Evolutionary conservation across 1,140 invertebrate genomes (phyloP), one percentile per base, ranked within the genome.

Genomic region (Odontomachus brunneus): DNA sequence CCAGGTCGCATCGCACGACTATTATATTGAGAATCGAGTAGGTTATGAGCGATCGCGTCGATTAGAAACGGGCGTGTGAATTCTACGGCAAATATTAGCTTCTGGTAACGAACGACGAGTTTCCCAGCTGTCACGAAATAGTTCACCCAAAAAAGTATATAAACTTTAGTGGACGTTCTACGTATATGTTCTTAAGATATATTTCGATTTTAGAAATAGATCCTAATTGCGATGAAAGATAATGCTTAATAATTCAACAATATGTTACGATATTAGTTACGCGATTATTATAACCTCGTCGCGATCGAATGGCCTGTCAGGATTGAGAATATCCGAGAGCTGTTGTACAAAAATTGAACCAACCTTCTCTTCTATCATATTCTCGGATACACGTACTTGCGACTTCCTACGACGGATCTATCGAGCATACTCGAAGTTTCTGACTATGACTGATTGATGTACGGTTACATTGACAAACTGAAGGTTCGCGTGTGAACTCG

Each of bases 1-100:
- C 88, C 88, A 88, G 5, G 80, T 89, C 33, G 83, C 65, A 33
- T 24, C 44, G 33, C 49, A 62, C n/a, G 73, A 38, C 85, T 87
- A 15, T 0, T 17, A 84, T 9, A 19, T 38, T 33, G 38, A 11
- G 38, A 44, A 44, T 44, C 38, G 38, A 7, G 38, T 7, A 7
- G 38, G 9, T 44, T 44, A 44, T 44, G 38, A 44, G 38, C 38
- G 38, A 44, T 11, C 38, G 38, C 38, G 38, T 44, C 38, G 38
- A 44, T 44, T 44, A 44, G 38, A 44, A 44, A 44, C 38, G 38
- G 38, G 3, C 38, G 38, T 44, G 38, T 11, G 38, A 44, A 44
- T 44, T 44, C 3, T 44, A 44, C 38, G 9, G 9, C 38, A 44
- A 44, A 44, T 44, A 44, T 44, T 44, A 44, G 38, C 38, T 11